Evolutionary conservation across 2,797 vertebrate species (phyloP).

Genomic region (Anguilla pacifica): DNA sequence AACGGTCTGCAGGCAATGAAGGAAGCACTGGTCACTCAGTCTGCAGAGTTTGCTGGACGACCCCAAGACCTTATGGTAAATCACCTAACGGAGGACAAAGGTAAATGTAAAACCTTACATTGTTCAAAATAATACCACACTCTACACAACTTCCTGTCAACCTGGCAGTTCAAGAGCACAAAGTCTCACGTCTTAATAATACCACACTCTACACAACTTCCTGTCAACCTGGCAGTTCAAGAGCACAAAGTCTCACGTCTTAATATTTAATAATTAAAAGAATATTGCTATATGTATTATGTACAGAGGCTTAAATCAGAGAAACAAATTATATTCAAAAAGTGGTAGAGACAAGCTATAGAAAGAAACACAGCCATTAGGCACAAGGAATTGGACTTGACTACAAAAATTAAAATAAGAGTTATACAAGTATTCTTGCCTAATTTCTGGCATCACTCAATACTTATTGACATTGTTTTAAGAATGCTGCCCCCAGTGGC

Average conservation of each 20-base stretch:
- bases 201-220: no score
- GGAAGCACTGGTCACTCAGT: constrained; percentile 36
- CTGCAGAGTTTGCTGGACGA: constrained; percentile 39
- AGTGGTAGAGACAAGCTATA: not conserved
- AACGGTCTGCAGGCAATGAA: constrained; percentile 65
- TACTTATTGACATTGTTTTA: not conserved
- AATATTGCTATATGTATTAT: not conserved
- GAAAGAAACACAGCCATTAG: no score
- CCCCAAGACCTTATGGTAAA: constrained; percentile 37
- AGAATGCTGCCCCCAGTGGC: not conserved
- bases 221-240: no score
- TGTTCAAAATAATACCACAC: not conserved
- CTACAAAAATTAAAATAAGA: not conserved
- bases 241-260: no score
- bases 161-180: not conserved
- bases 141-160: not conserved
- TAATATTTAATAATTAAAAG: not conserved
- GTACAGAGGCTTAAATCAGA: not conserved
- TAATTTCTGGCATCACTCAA: not conserved
- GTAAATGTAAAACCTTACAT: not conserved
- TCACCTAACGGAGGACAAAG: constrained; percentile 25
- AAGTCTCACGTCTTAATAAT: not conserved
- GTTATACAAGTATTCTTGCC: not conserved
- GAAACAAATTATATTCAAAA: not conserved
- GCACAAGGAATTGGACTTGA: not conserved